Evolutionary conservation across 2,797 vertebrate species (phyloP), one percentile per base, ranked within the genome.

Genomic region (Sebastes reedi): DNA sequence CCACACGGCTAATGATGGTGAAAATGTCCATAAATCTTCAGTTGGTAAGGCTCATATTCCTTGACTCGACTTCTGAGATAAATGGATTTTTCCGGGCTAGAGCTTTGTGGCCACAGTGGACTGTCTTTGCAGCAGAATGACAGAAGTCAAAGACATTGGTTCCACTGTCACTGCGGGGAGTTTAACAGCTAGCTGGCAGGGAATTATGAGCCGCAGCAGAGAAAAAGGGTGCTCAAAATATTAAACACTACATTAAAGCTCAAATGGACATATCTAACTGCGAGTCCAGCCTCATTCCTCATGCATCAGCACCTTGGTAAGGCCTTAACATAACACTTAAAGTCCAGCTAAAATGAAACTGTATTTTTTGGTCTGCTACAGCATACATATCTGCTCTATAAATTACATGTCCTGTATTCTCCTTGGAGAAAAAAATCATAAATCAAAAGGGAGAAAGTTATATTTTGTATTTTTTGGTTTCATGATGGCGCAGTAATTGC

Each of bases 131-230:
- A 72, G 67, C 58, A 83, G 70, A 80, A 78, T 75, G 68, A 87
- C 55, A 18, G 39, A 74, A 87, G 79, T 87, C 82, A 85, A 85
- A 75, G 67, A 72, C 66, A 84, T 92, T 89, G 81, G 84, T 90
- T 91, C 83, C 80, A 69, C 76, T 82, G 75, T 71, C 18, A 27
- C 79, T 79, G 65, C 10, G 20, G 69, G 68, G 72, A 75, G 42
- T 76, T 11, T 73, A 62, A 69, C 30, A 67, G 36, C 72, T 54
- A 25, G 58, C 68, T 85, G 79, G 75, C 67, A 60, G 81, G 75
- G 83, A 88, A 74, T 87, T 79, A 82, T 71, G 67, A 72, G 79
- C 75, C 3, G 8, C 79, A 65, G 67, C 73, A 42, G 50, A 84
- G 76, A 73, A 60, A 85, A 68, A 42, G 12, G 72, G 10, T 32